Evolutionary conservation across 2,797 vertebrate genomes (phyloP).

Genomic region (Halcyon badia): DNA sequence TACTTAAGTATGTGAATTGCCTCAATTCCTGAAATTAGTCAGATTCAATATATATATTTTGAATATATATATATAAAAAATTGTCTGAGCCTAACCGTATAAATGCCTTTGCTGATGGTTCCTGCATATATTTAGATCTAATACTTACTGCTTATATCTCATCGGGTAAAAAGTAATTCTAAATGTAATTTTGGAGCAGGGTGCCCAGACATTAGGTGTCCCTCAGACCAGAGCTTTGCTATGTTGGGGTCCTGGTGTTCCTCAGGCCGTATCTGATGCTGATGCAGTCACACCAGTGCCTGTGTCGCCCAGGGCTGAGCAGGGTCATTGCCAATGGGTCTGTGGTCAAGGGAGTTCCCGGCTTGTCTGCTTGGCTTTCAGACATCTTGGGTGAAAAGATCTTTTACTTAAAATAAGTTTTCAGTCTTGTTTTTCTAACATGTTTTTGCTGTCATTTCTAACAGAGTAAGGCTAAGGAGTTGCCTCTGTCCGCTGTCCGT

Average conservation of each 20-base stretch:
- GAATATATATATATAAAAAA: background rate
- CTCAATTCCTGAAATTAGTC: constrained; percentile 37
- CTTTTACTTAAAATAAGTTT: accelerated
- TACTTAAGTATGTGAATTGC: background rate
- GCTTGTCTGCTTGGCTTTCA: background rate
- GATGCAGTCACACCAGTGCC: background rate
- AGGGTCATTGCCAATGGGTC: accelerated
- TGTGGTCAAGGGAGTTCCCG: accelerated
- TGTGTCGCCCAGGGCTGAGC: accelerated
- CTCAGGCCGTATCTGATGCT: background rate
- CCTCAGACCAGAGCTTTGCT: background rate
- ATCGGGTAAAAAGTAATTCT: background rate
- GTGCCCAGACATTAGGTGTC: accelerated
- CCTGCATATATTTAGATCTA: background rate
- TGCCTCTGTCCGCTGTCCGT: constrained; percentile 95
- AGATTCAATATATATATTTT: background rate
- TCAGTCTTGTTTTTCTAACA: background rate
- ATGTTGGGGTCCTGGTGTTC: background rate
- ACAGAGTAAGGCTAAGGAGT: constrained; percentile 95
- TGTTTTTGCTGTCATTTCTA: background rate
- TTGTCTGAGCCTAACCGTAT: background rate
- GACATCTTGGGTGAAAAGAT: accelerated
- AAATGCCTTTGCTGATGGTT: background rate
- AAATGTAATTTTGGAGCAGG: background rate
- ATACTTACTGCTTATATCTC: background rate